Base-by-base conservation (phyloP, 1,140 invertebrate genomes). In the Globodera rostochiensis region DNA sequence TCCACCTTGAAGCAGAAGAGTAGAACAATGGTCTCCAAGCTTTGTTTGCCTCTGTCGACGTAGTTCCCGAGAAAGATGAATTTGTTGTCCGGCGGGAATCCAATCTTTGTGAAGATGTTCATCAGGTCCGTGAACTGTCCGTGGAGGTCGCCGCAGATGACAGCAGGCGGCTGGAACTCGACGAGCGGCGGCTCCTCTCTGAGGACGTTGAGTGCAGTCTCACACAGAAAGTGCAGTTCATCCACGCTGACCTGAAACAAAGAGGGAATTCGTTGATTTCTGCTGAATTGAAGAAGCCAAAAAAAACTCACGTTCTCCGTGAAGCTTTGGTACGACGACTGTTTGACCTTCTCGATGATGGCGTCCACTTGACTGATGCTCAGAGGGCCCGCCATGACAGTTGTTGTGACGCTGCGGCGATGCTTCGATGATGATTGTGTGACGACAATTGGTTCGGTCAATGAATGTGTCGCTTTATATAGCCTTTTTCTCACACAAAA, bases 141-240 rank as follows among this genome's bases (percentile, higher is more conserved):
- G 91, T 99, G 97, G 84, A 99, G 98, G 91, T 99, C 97, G 81
- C 97, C 97, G 92, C 97, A 98, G 73, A 98, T 96, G 78, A 96
- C 98, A 50, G 98, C 97, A 81, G 97, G 97, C 73, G 96, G 96
- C 91, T 98, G 96, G 8, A 99, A 96, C 90, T 96, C 92, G 90
- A 98, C 96, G 21, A 99, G 97, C 92, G 98, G 98, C 86, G 96
- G 96, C 91, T 99, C 97, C 92, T 98, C 96, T 2, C 98, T 95
- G 21, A 99, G 92, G 86, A 99, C 98, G 92, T 99, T 96, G 45
- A 57, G 67, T 19, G 84, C 84, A 64, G 66, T 74, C 13, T 74
- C 19, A 67, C 70, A 75, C 21, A 83, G 15, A 0, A 69, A 21
- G 21, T 81, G 47, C 15, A 82, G 50, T n/a, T 82, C 73, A 0